phyloP scores from a whole-genome alignment of 2,888 invertebrate species.

The Furcula furcula region DNA sequence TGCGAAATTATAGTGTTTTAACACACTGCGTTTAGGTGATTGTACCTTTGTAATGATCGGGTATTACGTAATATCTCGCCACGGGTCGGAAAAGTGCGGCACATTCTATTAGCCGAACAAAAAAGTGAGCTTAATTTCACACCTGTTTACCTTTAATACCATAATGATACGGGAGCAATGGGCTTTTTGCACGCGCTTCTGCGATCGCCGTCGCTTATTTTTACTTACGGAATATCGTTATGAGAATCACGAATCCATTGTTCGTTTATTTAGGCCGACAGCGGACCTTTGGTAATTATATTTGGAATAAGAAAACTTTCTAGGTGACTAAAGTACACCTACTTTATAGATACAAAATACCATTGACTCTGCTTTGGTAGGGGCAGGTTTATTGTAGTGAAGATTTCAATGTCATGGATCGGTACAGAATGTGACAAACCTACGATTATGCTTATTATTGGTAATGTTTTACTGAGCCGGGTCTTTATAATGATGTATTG shows the following conservation, averaged over 20 bases:
- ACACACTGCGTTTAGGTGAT: slow-evolving; percentile 72
- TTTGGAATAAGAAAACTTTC: not conserved
- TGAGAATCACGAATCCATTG: slow-evolving; percentile 2
- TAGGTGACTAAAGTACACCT: not conserved
- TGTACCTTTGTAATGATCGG: slow-evolving; percentile 63
- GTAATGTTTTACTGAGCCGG: too few relatives aligned
- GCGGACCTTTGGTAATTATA: not conserved
- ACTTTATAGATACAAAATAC: not conserved
- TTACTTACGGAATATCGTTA: slow-evolving; percentile 1
- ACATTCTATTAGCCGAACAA: slow-evolving; percentile 73
- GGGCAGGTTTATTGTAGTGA: not conserved
- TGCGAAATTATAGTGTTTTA: slow-evolving; percentile 78
- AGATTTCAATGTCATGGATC: not conserved
- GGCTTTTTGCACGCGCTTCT: slow-evolving; percentile 62
- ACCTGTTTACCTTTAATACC: slow-evolving; percentile 77
- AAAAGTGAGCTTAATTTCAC: slow-evolving; percentile 78
- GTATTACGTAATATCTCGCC: slow-evolving; percentile 66
- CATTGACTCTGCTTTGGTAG: not conserved
- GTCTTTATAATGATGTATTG: too few relatives aligned
- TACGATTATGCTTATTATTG: too few relatives aligned
- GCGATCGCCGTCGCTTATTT: slow-evolving; percentile 21
- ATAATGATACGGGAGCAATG: slow-evolving; percentile 65
- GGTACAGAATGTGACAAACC: too few relatives aligned
- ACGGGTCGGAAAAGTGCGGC: slow-evolving; percentile 60
- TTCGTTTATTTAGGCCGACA: slow-evolving; percentile 2